These are phyloP conservation scores for Podarcis cretensis DNA, from an alignment of 2,113 vertebrate species.

Conservation along the genomic window DNA sequence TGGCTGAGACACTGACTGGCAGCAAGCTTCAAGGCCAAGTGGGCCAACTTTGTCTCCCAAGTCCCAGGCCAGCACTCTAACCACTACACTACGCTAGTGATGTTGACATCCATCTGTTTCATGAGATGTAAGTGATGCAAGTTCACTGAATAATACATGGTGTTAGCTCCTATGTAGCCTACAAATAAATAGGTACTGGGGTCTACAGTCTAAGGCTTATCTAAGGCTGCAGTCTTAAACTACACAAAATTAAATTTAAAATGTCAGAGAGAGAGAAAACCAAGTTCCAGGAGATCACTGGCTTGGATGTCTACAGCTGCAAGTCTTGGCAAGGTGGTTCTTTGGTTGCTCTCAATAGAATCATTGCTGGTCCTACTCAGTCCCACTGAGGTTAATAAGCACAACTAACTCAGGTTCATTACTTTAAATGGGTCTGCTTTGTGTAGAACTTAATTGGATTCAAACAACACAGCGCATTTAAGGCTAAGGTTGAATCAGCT, in stretches of 20 bases:
- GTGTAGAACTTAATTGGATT: no score
- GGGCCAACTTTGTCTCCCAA: no score
- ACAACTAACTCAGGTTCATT: no score
- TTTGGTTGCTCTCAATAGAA: background rate
- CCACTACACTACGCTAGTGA: no score
- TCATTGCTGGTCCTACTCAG: background rate
- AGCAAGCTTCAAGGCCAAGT: no score
- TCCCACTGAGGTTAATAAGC: no score
- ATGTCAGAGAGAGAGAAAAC: background rate
- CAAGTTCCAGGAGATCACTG: background rate
- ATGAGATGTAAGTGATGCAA: background rate
- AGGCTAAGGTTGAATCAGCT: background rate
- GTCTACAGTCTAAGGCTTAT: background rate
- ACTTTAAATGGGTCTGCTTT: no score
- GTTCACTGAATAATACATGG: background rate
- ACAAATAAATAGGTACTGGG: background rate
- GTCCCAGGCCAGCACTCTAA: no score
- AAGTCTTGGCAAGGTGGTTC: background rate
- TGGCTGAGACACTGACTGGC: no score
- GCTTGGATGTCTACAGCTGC: background rate
- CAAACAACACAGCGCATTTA: background rate
- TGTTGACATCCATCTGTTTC: no score
- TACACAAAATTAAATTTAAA: background rate
- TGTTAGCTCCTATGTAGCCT: background rate
- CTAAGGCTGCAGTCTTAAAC: background rate